Percentiles rank a stretch among this genome's conserved stretches.
Conservation (phyloP, 1,140 invertebrate genomes). For the Laupala kohalensis region DNA sequence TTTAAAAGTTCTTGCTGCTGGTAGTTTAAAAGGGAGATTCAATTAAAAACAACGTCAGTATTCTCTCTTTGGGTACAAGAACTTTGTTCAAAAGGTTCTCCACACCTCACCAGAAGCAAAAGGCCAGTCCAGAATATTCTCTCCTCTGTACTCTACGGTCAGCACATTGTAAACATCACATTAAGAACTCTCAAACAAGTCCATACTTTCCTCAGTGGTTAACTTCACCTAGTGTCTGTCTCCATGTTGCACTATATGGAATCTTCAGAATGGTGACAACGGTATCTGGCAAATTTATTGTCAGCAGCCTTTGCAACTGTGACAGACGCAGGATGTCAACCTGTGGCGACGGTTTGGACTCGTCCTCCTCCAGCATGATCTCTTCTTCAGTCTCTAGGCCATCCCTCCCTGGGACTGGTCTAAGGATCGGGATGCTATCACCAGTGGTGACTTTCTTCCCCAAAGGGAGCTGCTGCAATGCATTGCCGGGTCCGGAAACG, state of each 20-base stretch:
- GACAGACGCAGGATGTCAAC: conserved; percentile 64
- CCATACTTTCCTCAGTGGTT: not conserved
- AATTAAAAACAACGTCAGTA: not conserved
- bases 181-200: not conserved
- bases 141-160: not conserved
- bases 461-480: not conserved
- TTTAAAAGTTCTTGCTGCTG: not conserved
- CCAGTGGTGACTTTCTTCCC: conserved; percentile 12
- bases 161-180: not conserved
- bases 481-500: too few relatives aligned
- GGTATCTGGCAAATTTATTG: conserved; percentile 53
- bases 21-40: not conserved
- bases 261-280: conserved; percentile 65
- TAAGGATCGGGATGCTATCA: conserved; percentile 64
- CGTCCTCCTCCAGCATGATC: not conserved
- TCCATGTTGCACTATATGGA: conserved; percentile 63
- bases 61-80: not conserved
- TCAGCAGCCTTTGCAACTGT: conserved; percentile 55
- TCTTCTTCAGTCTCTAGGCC: not conserved
- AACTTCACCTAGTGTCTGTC: conserved; percentile 51
- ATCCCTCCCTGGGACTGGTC: conserved; percentile 52
- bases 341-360: not conserved
- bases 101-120: not conserved
- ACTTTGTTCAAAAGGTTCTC: not conserved
- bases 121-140: not conserved